A percentile compares a stretch with the other conserved stretches of the same genome.
Evolutionary conservation across 2,797 vertebrate species (phyloP).

Genomic region (Malurus leucopterus): DNA sequence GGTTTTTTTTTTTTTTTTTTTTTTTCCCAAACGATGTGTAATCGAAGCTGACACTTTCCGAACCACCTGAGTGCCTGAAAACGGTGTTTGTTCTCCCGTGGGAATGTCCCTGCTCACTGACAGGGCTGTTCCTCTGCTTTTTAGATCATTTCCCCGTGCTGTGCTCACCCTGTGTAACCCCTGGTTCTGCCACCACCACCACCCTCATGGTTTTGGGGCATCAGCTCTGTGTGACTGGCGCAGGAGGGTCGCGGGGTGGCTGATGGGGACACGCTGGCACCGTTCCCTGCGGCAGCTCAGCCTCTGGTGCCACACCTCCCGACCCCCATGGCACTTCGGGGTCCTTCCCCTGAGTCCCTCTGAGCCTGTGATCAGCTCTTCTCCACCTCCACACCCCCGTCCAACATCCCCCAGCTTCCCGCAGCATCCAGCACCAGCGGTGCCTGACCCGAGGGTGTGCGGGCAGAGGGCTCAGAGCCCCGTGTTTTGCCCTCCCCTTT

Average conservation of each 20-base stretch:
- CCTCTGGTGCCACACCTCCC: background rate
- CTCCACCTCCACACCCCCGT: background rate
- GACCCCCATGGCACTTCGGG: accelerated
- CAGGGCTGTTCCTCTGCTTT: background rate
- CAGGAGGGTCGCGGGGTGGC: accelerated
- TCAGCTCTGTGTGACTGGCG: background rate
- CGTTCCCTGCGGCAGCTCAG: accelerated
- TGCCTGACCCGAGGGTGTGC: accelerated
- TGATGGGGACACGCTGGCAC: accelerated
- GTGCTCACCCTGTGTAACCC: background rate
- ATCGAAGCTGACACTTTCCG: background rate
- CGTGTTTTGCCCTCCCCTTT: background rate
- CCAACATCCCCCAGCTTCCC: background rate
- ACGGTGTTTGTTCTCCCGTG: background rate
- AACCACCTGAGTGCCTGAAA: background rate
- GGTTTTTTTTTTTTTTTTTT: accelerated
- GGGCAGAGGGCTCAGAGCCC: background rate
- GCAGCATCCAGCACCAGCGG: background rate
- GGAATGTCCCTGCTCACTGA: background rate
- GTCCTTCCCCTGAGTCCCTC: background rate
- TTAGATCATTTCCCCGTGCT: accelerated
- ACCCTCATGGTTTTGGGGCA: accelerated
- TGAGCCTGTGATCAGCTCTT: background rate
- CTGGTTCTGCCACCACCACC: background rate
- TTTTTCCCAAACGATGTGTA: accelerated